Conservation (phyloP, 1,140 invertebrate species). For the Oryctes rhinoceros region DNA sequence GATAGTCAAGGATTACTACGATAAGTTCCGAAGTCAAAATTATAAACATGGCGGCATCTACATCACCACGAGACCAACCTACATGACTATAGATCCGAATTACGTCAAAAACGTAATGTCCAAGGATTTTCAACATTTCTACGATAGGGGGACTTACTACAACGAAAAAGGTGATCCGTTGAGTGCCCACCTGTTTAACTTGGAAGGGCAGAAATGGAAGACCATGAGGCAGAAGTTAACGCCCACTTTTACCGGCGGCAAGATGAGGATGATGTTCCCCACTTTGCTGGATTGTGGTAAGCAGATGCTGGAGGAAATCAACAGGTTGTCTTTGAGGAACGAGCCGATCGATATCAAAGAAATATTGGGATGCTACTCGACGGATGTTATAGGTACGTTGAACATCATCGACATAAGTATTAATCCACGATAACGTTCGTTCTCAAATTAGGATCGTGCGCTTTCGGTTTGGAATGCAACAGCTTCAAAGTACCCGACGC, state of each 20-base stretch:
- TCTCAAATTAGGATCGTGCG: conserved; percentile 59
- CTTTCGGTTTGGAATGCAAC: conserved; percentile 64
- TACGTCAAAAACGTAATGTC: conserved; percentile 68
- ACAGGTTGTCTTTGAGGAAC: not conserved
- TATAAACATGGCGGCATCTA: conserved; percentile 61
- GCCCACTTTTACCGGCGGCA: conserved; percentile 63
- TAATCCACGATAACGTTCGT: not conserved
- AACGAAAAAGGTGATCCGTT: conserved; percentile 65
- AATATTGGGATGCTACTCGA: conserved; percentile 32
- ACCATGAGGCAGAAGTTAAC: conserved; percentile 62
- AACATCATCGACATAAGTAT: not conserved
- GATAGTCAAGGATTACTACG: conserved; percentile 44
- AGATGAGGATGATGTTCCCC: conserved; percentile 62
- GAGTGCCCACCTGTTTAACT: conserved; percentile 62
- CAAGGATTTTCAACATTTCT: conserved; percentile 64
- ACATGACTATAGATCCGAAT: conserved; percentile 65
- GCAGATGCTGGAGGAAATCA: conserved; percentile 39
- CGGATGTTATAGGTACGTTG: conserved; percentile 23
- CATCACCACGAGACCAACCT: conserved; percentile 63
- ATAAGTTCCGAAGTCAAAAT: conserved; percentile 46
- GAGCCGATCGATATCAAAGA: conserved; percentile 40
- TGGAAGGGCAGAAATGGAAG: conserved; percentile 60
- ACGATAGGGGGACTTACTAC: conserved; percentile 62
- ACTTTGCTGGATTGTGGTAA: conserved; percentile 36
- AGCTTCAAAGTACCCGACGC: conserved; percentile 59